Conservation (phyloP, 2,888 invertebrate species). For the Cryptocheilus praepositus region DNA sequence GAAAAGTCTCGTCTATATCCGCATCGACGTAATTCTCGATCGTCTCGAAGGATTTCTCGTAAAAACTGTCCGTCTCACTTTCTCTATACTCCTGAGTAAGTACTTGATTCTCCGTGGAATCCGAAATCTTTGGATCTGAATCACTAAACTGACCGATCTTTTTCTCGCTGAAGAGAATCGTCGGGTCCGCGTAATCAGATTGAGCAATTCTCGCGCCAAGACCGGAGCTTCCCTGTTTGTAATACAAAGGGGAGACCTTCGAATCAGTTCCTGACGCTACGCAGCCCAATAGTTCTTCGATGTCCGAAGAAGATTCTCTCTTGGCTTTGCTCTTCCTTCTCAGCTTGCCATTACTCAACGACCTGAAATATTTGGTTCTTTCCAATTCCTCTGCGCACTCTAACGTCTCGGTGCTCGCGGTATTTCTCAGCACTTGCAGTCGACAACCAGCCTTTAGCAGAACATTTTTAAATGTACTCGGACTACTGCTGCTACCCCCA, state of each 20-base stretch:
- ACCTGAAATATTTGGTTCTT: conserved; percentile 57
- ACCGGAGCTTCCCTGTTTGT: conserved; percentile 87
- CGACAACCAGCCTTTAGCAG: conserved; percentile 70
- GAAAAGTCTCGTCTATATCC: conserved; percentile 81
- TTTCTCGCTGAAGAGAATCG: conserved; percentile 78
- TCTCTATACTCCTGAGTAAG: conserved; percentile 41
- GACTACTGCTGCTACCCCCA: conserved; percentile 62
- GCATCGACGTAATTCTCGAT: conserved; percentile 83
- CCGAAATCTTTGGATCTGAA: conserved; percentile 9
- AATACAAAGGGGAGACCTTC: conserved; percentile 69
- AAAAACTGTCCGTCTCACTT: conserved; percentile 82
- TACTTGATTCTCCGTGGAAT: conserved; percentile 15
- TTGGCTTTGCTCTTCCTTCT: conserved; percentile 69
- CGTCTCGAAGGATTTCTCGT: conserved; percentile 85
- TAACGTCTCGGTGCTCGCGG: conserved; percentile 73
- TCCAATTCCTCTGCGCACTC: conserved; percentile 68
- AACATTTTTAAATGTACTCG: conserved; percentile 71
- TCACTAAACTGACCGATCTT: conserved; percentile 38
- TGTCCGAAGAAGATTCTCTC: conserved; percentile 65
- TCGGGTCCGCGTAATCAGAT: conserved; percentile 90
- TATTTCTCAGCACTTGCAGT: conserved; percentile 67
- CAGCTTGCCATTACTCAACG: conserved; percentile 52
- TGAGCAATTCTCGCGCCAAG: conserved; percentile 92
- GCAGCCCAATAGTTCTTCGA: conserved; percentile 63
- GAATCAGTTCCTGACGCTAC: conserved; percentile 40